Conservation (phyloP, 2,797 vertebrate species). For the Typhlichthys eigenmanni region DNA sequence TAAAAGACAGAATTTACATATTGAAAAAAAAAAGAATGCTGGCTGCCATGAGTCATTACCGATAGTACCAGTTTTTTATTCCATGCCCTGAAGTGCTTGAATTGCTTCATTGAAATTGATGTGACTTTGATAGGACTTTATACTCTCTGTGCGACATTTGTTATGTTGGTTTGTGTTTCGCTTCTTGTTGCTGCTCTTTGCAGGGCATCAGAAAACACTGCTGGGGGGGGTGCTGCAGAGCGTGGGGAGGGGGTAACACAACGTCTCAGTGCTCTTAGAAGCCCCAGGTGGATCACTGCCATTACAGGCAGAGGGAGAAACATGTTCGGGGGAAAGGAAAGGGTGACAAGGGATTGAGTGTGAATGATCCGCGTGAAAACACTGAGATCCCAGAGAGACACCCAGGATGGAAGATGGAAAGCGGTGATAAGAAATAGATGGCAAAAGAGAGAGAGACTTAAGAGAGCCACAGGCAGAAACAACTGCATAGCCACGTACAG, state of each 20-base stretch:
- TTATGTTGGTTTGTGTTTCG: conserved; percentile 19
- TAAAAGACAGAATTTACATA: no score
- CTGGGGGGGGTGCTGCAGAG: conserved; percentile 10
- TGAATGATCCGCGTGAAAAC: conserved; percentile 19
- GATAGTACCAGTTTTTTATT: no score
- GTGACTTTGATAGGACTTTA: neutral
- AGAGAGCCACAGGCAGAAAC: no score
- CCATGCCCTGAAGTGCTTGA: no score
- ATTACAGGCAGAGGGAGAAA: conserved; percentile 55
- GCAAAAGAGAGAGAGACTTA: neutral
- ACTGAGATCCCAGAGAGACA: conserved; percentile 34
- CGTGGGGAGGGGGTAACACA: conserved; percentile 12
- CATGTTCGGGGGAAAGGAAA: conserved; percentile 30
- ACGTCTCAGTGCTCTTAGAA: neutral
- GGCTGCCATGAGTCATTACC: no score
- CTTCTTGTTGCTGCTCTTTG: conserved; percentile 13
- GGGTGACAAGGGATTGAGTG: conserved; percentile 36
- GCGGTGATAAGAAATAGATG: neutral
- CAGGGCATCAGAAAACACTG: conserved; percentile 26
- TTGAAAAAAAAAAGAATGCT: no score
- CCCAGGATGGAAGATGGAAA: no score
- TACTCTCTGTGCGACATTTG: conserved; percentile 11
- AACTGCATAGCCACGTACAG: no score
- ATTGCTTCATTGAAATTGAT: no score
- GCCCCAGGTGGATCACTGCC: conserved; percentile 57